A percentile compares a stretch with the other conserved stretches of the same genome.
These are phyloP conservation scores for Nipponacmea schrenckii DNA, from an alignment of 2,888 invertebrate genomes.

Conservation along the genomic window DNA sequence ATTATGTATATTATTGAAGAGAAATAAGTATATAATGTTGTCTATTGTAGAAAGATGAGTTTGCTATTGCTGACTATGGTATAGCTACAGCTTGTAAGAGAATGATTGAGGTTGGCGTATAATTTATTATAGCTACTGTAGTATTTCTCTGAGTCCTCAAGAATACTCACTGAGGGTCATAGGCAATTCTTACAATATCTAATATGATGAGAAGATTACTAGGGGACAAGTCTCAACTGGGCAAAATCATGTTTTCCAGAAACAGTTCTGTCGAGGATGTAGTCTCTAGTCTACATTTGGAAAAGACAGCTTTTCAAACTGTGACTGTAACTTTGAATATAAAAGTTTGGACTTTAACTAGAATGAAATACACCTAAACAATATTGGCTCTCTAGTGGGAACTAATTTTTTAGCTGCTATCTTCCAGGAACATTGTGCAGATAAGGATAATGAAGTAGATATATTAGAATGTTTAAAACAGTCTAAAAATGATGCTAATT, in stretches of 20 bases:
- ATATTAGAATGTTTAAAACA: conserved; percentile 71
- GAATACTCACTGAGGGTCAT: no score
- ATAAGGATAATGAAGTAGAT: conserved; percentile 36
- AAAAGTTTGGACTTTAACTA: no score
- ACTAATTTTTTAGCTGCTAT: background rate
- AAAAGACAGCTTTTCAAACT: background rate
- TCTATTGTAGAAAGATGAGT: conserved; percentile 78
- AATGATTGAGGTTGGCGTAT: conserved; percentile 76
- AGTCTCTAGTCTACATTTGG: background rate
- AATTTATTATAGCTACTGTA: no score
- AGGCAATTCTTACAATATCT: background rate
- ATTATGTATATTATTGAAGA: no score
- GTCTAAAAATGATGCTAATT: conserved; percentile 80
- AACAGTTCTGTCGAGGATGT: no score
- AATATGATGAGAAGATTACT: background rate
- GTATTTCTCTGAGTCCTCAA: no score
- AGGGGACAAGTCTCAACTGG: background rate
- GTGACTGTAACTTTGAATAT: no score
- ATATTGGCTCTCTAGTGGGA: no score
- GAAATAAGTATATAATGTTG: no score
- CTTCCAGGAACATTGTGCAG: conserved; percentile 43
- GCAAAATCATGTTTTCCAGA: background rate
- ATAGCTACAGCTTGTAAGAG: conserved; percentile 86
- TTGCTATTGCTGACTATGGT: conserved; percentile 85
- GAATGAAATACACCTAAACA: no score